Conservation (phyloP, 2,888 invertebrate genomes). For the Eucera pruinosa region DNA sequence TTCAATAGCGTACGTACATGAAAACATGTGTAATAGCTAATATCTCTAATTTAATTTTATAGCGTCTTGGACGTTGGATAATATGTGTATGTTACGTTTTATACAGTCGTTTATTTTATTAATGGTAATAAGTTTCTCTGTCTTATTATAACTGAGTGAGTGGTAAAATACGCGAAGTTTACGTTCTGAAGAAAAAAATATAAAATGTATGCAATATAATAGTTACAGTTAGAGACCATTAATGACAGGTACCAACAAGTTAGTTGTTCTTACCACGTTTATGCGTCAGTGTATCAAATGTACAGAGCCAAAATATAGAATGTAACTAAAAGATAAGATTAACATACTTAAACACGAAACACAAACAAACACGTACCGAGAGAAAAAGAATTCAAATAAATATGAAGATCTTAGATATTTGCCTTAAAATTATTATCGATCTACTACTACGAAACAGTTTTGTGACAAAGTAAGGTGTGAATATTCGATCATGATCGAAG, state of each 20-base stretch:
- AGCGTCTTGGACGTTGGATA: not conserved
- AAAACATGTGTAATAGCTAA: not conserved
- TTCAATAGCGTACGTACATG: slow-evolving; percentile 17
- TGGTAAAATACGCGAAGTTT: not conserved
- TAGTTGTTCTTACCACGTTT: slow-evolving; percentile 36
- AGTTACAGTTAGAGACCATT: slow-evolving; percentile 13
- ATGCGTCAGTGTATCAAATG: slow-evolving; percentile 57
- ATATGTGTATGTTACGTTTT: slow-evolving; percentile 32
- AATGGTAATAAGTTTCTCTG: slow-evolving; percentile 3
- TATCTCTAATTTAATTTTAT: slow-evolving; percentile 13
- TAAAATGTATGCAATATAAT: not conserved
- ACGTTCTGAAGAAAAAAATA: not conserved
- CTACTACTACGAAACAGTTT: slow-evolving; percentile 24
- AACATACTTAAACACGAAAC: not conserved
- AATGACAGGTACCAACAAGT: slow-evolving; percentile 41
- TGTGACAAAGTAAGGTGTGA: slow-evolving; percentile 16
- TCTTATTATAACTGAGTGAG: not conserved
- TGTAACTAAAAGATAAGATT: slow-evolving; percentile 26
- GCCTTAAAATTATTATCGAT: slow-evolving; percentile 47
- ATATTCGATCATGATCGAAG: not conserved
- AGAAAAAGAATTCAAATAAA: slow-evolving; percentile 27
- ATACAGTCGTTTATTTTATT: slow-evolving; percentile 32
- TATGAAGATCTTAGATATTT: slow-evolving; percentile 48
- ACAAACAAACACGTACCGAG: slow-evolving; percentile 3
- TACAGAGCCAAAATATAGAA: slow-evolving; percentile 53